Percentiles rank a stretch among this genome's conserved stretches.
These are phyloP conservation scores for Glareola pratincola DNA, from an alignment of 2,113 vertebrate species.

Conservation along the genomic window DNA sequence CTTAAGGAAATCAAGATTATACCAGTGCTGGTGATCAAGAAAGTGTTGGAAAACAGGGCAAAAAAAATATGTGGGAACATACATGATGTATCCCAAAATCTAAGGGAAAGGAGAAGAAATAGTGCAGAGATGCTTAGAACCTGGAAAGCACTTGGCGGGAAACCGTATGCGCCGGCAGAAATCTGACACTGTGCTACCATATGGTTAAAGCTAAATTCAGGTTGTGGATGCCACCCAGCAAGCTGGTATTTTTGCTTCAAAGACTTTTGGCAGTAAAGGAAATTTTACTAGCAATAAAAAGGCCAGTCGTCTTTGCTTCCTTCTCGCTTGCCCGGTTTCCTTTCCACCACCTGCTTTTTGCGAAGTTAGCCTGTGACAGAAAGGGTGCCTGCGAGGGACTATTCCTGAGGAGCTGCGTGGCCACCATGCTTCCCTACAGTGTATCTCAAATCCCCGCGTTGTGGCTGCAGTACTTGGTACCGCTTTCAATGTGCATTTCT, in stretches of 20 bases:
- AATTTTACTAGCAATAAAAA: constrained; percentile 46
- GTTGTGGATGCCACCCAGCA: constrained; percentile 43
- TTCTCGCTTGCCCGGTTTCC: background rate
- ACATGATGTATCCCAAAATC: background rate
- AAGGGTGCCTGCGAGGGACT: background rate
- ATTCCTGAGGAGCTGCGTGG: background rate
- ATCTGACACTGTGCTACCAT: constrained; percentile 29
- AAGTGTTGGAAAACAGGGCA: background rate
- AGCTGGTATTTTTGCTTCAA: constrained; percentile 58
- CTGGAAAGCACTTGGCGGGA: constrained; percentile 28
- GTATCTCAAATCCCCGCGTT: rapidly evolving
- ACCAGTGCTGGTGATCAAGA: background rate
- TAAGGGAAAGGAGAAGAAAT: background rate
- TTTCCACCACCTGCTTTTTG: constrained; percentile 16
- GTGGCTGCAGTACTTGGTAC: background rate
- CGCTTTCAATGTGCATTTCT: rapidly evolving
- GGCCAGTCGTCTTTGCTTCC: background rate
- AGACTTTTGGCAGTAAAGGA: constrained; percentile 34
- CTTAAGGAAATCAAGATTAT: constrained; percentile 34
- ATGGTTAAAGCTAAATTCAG: constrained; percentile 58
- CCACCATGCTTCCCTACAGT: background rate
- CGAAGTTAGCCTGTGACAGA: background rate
- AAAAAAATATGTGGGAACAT: background rate
- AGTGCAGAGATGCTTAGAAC: background rate
- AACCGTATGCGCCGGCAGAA: background rate